These are phyloP conservation scores for Pontoporia blainvillei DNA, from an alignment of 2,113 vertebrate genomes.

Conservation along the genomic window DNA sequence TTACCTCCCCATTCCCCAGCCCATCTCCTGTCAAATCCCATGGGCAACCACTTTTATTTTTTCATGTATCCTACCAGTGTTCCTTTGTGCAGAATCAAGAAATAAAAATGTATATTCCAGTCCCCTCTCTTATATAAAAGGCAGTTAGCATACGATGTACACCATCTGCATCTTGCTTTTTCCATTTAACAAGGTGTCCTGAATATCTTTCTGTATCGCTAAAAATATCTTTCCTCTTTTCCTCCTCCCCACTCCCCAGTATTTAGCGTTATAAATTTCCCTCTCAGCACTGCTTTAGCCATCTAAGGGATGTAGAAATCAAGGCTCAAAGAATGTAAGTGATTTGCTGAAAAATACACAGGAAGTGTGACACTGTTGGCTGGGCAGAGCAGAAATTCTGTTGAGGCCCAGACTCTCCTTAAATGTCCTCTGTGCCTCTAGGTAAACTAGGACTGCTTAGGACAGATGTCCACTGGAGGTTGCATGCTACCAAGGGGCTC, in stretches of 20 bases:
- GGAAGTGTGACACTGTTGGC: neutral
- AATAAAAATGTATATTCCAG: neutral
- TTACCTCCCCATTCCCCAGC: neutral
- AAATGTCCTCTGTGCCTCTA: neutral
- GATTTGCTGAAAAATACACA: neutral
- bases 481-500: neutral
- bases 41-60: neutral
- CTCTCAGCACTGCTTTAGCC: neutral
- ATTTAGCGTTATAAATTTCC: neutral
- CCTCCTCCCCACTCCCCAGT: neutral
- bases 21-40: neutral
- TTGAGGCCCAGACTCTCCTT: neutral
- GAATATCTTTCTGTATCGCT: neutral
- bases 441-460: neutral
- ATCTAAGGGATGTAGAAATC: neutral
- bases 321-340: neutral
- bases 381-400: neutral
- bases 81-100: neutral
- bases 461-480: neutral
- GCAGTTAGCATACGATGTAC: neutral
- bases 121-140: neutral
- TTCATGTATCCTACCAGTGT: neutral
- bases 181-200: neutral
- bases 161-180: neutral
- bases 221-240: neutral